Percentiles rank a stretch among this genome's conserved stretches.
These are phyloP conservation scores for Griposia aprilina DNA, from an alignment of 2,888 invertebrate species.

Conservation along the genomic window DNA sequence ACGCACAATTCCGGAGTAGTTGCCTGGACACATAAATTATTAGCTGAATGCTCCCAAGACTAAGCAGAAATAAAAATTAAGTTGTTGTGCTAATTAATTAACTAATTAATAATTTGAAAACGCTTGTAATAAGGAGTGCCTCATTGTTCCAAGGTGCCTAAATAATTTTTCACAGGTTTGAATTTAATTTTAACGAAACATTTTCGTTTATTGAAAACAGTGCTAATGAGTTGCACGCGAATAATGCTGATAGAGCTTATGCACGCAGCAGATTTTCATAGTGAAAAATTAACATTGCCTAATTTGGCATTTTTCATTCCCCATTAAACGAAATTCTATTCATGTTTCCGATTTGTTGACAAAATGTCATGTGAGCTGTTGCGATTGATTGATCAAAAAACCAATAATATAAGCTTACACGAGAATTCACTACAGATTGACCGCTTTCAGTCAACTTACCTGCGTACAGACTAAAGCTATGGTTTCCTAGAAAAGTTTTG, in stretches of 20 bases:
- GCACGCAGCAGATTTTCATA: background rate
- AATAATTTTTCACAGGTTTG: background rate
- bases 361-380: background rate
- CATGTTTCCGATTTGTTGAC: background rate
- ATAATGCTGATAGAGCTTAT: background rate
- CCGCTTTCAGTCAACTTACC: background rate
- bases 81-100: conserved; percentile 6
- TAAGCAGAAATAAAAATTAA: background rate
- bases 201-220: background rate
- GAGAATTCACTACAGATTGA: background rate
- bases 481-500: too few relatives aligned
- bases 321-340: background rate
- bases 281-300: background rate
- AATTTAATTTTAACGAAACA: background rate
- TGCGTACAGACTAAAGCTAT: background rate
- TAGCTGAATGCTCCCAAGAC: background rate
- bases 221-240: background rate
- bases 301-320: background rate
- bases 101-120: background rate
- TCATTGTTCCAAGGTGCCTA: conserved; percentile 31
- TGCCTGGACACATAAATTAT: background rate
- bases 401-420: background rate
- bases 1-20: background rate
- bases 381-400: background rate
- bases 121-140: conserved; percentile 30